Evolutionary conservation across 2,888 invertebrate species (phyloP), one percentile per base, ranked within the genome.

Genomic region (Tetragonula carbonaria): DNA sequence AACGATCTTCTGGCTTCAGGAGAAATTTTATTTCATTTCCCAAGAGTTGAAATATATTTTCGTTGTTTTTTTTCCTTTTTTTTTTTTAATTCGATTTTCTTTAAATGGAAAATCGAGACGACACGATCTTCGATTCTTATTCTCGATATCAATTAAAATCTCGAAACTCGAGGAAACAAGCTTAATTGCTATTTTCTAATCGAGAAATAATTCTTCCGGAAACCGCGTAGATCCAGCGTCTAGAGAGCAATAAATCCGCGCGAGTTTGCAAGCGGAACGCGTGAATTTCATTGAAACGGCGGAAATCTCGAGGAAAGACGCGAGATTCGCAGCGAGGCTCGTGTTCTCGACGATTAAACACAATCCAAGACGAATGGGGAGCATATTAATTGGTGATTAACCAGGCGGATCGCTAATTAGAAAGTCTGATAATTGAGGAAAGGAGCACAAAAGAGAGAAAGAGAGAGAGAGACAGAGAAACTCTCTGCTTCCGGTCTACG

Each of bases 301-400:
- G 45, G 45, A 8, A 45, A 45, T 45, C 38, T 8, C 38, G 33
- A 33, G 33, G 33, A 33, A 33, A 65, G 65, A 74, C 14, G 16
- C 50, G 13, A 74, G 23, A 8, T 45, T 45, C 13, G 53, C 16
- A 3, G 6, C 18, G 74, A 38, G 53, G 38, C 66, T 38, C 53
- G 28, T 38, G 23, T 65, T 65, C 74, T 23, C 33, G 65, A n/a
- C 18, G 74, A 38, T 74, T 38, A 65, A 45, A 55, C 55, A 13
- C 59, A 45, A 33, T 33, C 59, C 45, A 45, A 45, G 53, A 77
- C 62, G 75, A 78, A 70, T 59, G 73, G 23, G n/a, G 71, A 59
- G 62, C 59, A 45, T 75, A 84, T 86, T 88, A 88, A 88, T 86
- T 80, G 86, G 67, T 78, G 79, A 86, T 88, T 89, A 86, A 80